Base-by-base conservation (phyloP, 2,888 invertebrate genomes). In the Dynastes hyllus region DNA sequence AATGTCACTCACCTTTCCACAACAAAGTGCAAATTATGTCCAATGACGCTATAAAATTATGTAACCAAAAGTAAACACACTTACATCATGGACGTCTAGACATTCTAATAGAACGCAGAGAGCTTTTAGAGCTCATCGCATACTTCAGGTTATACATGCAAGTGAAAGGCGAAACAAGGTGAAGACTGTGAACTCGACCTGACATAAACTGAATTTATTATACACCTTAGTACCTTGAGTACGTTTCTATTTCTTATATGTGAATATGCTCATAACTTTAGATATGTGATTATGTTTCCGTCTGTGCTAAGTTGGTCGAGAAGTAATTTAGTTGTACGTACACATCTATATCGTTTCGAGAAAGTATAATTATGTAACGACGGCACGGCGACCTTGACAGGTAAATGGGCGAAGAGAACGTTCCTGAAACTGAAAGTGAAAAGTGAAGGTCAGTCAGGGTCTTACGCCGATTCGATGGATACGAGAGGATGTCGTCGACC, bases 341-440 rank as follows among this genome's bases (percentile, higher is more conserved):
- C 27, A 61, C 37, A 22, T 16, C 27, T 75, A 45, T 61, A 75
- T 61, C 61, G 40, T 75, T 61, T 61, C 45, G 78, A 71, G 78
- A 78, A 67, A 78, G 78, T 78, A 45, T 45, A 78, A 78, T 78
- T 78, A 78, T 75, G 75, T 75, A 78, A 78, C 70, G 32, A 45
- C 66, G 63, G 27, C 66, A 50, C 27, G 22, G 37, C 78, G 78
- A 65, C 78, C 78, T 78, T 78, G 78, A 73, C 53, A 61, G 29
- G 37, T 77, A 77, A 69, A 77, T 77, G 61, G 77, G 78, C 73
- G 71, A 73, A 50, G 78, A 71, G 78, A 78, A 77, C 76, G 58
- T 37, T 82, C 82, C 81, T 83, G 82, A 84, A 84, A 83, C 79
- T 80, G 83, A 84, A 84, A 84, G 83, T 84, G 81, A 79, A 80